These are phyloP conservation scores for Caloenas nicobarica DNA, from an alignment of 2,113 vertebrate genomes.

Conservation along the genomic window DNA sequence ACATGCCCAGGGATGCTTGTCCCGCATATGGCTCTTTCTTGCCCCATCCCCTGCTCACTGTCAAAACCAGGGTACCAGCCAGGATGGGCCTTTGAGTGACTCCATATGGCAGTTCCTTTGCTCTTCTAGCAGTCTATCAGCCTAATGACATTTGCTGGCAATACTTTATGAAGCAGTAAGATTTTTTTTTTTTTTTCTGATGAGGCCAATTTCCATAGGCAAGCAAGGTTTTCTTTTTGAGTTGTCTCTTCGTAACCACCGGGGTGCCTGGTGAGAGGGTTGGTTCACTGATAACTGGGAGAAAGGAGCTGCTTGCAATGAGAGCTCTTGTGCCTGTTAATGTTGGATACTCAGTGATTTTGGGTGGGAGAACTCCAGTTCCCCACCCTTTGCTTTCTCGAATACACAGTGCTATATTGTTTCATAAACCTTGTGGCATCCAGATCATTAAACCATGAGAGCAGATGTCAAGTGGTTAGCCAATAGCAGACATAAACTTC, in stretches of 20 bases:
- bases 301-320: not conserved
- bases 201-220: not conserved
- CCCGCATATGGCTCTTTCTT: not conserved
- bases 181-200: not conserved
- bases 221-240: not conserved
- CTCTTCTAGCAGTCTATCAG: not conserved
- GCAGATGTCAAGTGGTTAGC: not conserved
- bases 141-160: not conserved
- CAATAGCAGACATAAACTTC: not conserved
- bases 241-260: not conserved
- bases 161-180: not conserved
- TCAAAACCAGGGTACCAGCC: not conserved
- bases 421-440: not conserved
- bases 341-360: not conserved
- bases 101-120: not conserved
- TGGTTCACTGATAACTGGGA: not conserved
- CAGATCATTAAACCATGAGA: not conserved
- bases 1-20: rapidly evolving
- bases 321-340: not conserved
- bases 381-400: not conserved
- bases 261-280: not conserved
- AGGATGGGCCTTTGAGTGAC: not conserved
- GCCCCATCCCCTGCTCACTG: not conserved
- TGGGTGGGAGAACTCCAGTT: not conserved
- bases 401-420: not conserved